Conservation (phyloP, 2,888 invertebrate species). For the Aphodius granarius region DNA sequence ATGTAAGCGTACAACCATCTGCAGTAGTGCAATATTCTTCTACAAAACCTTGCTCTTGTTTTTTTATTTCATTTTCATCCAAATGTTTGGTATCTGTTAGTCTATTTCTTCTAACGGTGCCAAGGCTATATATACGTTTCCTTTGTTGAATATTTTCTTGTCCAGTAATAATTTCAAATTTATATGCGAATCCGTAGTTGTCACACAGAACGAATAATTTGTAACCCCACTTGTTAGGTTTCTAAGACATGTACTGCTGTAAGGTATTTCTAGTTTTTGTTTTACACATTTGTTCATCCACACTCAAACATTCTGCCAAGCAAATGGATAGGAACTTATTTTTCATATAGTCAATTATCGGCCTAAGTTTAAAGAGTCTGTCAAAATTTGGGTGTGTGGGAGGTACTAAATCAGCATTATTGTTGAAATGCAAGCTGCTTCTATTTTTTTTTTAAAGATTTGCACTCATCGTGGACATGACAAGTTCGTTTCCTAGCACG, state of each 20-base stretch:
- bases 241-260: conserved; percentile 29
- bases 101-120: conserved; percentile 21
- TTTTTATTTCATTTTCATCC: conserved; percentile 41
- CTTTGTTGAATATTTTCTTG: conserved; percentile 23
- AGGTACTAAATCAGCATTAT: conserved; percentile 25
- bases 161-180: conserved; percentile 31
- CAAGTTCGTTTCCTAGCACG: not conserved
- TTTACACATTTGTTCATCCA: conserved; percentile 32
- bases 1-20: conserved; percentile 22
- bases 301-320: conserved; percentile 15
- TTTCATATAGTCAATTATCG: conserved; percentile 25
- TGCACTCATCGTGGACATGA: not conserved
- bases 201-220: conserved; percentile 31
- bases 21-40: conserved; percentile 21
- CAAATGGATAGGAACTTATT: conserved; percentile 24
- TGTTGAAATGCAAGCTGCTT: conserved; percentile 31
- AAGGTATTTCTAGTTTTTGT: conserved; percentile 26
- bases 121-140: too few species aligned
- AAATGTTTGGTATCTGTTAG: too few species aligned
- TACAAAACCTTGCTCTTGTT: conserved; percentile 42
- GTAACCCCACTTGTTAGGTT: conserved; percentile 34
- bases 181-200: conserved; percentile 29
- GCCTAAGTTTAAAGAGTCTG: conserved; percentile 28
- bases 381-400: conserved; percentile 17
- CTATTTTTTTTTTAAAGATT: conserved; percentile 19